phyloP scores from a whole-genome alignment of 2,888 invertebrate genomes.

The Pachliopta kotzebuea region DNA sequence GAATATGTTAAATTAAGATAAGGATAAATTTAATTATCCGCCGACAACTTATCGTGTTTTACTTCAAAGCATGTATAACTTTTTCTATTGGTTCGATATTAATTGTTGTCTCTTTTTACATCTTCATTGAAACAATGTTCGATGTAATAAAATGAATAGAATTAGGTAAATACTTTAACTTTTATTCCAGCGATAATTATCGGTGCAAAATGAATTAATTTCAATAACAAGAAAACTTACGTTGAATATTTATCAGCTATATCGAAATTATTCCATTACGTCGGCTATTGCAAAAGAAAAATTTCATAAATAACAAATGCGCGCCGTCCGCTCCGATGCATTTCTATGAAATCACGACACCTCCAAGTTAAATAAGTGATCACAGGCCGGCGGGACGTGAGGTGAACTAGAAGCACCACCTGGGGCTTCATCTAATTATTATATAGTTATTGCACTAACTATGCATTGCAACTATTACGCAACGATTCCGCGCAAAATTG shows the following conservation, averaged over 20 bases:
- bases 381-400: constrained; percentile 69
- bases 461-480: neutral
- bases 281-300: constrained; percentile 57
- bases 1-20: neutral
- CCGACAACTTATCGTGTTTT: neutral
- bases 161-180: neutral
- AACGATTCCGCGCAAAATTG: neutral
- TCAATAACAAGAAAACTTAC: constrained; percentile 39
- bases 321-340: constrained; percentile 58
- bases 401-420: constrained; percentile 52
- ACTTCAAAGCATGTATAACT: neutral
- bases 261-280: constrained; percentile 71
- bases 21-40: neutral
- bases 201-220: constrained; percentile 12
- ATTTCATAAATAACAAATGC: constrained; percentile 74
- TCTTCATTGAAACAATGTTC: neutral
- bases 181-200: neutral
- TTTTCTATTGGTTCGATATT: too few species aligned
- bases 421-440: constrained; percentile 40
- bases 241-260: constrained; percentile 67
- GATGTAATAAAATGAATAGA: neutral
- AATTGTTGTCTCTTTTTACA: too few species aligned
- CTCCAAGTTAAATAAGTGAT: constrained; percentile 77
- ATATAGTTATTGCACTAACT: constrained; percentile 6
- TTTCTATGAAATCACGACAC: constrained; percentile 73